Percentiles rank a stretch among this genome's conserved stretches.
phyloP scores from a whole-genome alignment of 2,888 invertebrate genomes.

The Eurois occulta region DNA sequence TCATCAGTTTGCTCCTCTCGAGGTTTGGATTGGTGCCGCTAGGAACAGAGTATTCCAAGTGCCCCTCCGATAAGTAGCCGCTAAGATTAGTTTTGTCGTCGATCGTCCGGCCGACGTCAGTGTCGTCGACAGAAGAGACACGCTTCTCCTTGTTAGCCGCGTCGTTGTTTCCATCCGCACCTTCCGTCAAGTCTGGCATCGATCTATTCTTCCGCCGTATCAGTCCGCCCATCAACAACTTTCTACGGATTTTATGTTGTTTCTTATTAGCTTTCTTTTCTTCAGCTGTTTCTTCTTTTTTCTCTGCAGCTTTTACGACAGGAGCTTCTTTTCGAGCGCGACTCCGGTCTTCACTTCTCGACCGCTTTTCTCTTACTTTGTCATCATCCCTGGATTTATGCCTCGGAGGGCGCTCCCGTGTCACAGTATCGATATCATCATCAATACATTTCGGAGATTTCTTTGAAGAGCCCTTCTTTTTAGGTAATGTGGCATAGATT shows the following conservation, averaged over 20 bases:
- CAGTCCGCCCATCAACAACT: conserved; percentile 96
- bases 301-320: conserved; percentile 90
- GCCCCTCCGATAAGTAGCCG: conserved; percentile 96
- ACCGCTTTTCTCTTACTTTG: conserved; percentile 94
- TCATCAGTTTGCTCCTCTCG: conserved; percentile 96
- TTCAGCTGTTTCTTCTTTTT: conserved; percentile 92
- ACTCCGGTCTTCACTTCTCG: conserved; percentile 96
- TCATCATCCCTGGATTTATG: conserved; percentile 93
- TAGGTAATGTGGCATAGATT: conserved; percentile 97
- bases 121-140: conserved; percentile 93
- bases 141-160: conserved; percentile 84
- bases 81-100: conserved; percentile 92
- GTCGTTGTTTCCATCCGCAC: conserved; percentile 90
- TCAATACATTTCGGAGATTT: conserved; percentile 92
- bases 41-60: conserved; percentile 93
- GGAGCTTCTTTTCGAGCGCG: conserved; percentile 94
- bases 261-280: conserved; percentile 95
- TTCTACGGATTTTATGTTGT: conserved; percentile 96
- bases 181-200: conserved; percentile 97
- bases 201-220: conserved; percentile 97
- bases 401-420: conserved; percentile 93
- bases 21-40: conserved; percentile 94
- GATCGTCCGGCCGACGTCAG: conserved; percentile 92
- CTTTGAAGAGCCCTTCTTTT: conserved; percentile 94
- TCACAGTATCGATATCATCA: conserved; percentile 93